phyloP scores from a whole-genome alignment of 1,140 invertebrate genomes.

The Brachionus sp. region DNA sequence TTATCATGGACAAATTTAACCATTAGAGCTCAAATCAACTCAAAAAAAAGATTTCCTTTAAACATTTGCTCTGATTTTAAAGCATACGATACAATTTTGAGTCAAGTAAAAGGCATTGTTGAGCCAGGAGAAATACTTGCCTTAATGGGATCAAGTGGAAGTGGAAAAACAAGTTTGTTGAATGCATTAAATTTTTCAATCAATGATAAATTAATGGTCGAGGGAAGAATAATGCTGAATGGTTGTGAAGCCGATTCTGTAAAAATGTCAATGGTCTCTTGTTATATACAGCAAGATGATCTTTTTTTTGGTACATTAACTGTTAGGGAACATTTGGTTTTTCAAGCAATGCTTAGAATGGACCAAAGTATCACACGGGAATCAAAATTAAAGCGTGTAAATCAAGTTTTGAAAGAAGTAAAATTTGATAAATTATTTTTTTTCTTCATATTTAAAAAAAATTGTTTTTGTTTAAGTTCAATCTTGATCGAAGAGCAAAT shows the following conservation, averaged over 20 bases:
- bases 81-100: conserved; percentile 10
- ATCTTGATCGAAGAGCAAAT: conserved; percentile 12
- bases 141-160: conserved; percentile 48
- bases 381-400: conserved; percentile 18
- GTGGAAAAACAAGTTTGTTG: conserved; percentile 86
- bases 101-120: conserved; percentile 37
- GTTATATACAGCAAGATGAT: conserved; percentile 84
- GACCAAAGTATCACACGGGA: neutral
- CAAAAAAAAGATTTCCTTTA: neutral
- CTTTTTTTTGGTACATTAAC: conserved; percentile 63
- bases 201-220: conserved; percentile 68
- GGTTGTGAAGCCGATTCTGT: conserved; percentile 48
- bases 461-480: neutral
- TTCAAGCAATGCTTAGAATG: conserved; percentile 52
- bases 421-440: neutral
- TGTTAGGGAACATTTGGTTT: conserved; percentile 63
- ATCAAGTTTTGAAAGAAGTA: conserved; percentile 39
- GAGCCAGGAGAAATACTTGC: conserved; percentile 31
- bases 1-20: neutral
- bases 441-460: neutral
- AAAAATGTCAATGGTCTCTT: conserved; percentile 64
- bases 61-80: neutral
- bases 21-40: neutral
- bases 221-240: conserved; percentile 65
- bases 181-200: conserved; percentile 80